Evolutionary conservation across 2,113 vertebrate species (phyloP), one percentile per base, ranked within the genome.

Genomic region (Macroglossus sobrinus): DNA sequence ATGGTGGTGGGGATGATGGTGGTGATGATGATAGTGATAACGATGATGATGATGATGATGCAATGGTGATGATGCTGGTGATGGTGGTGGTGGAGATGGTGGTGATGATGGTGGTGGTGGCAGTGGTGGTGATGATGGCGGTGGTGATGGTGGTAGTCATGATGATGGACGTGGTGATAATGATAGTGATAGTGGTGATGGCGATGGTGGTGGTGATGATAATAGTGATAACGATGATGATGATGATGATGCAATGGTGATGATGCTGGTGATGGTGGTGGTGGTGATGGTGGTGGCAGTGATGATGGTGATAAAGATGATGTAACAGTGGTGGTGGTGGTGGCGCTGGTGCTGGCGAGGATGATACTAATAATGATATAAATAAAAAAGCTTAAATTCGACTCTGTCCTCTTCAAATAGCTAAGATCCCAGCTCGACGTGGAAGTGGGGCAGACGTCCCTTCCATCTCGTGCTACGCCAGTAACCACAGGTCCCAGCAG

Each of bases 71-170:
- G 30, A 13, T 64, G 61, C 13, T 15, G 30, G 5, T 9, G 38
- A 30, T 0, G 45, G 1, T 4, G 24, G 13, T 26, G n/a, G n/a
- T n/a, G 3, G 18, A 1, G 14, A 38, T 40, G 12, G 11, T 33
- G 61, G 11, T 63, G 61, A 28, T 63, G 28, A 2, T 63, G 61
- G 13, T 33, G 12, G 26, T 61, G 59, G 1, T 61, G 59, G 26
- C 30, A 13, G 13, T 53, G 53, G 3, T 18, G 53, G 53, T 55
- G 53, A 18, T 55, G 53, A 55, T 55, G 53, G 53, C 15, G 53
- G 3, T 55, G 10, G 10, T 11, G 53, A 18, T 55, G 53, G 53
- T n/a, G n/a, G n/a, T n/a, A n/a, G n/a, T n/a, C n/a, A n/a, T 55
- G 53, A 18, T 55, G 53, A 55, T 55, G 53, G 53, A 15, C 12